A percentile compares a stretch with the other conserved stretches of the same genome.
Conservation (phyloP, 2,113 vertebrate genomes). For the Rhinoderma darwinii region DNA sequence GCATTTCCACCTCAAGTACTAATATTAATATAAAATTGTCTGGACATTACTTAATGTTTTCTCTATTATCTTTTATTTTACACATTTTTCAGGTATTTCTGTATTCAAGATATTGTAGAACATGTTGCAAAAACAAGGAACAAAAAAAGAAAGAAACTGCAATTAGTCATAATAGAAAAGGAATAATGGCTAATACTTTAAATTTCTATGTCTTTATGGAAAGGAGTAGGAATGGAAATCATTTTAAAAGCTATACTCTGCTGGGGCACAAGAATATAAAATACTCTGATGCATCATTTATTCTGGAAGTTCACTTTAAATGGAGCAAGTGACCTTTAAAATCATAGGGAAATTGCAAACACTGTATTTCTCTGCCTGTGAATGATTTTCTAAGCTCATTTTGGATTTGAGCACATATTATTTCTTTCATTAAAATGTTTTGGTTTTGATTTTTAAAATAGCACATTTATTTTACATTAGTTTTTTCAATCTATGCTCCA, state of each 20-base stretch:
- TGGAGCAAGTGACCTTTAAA: constrained; percentile 47
- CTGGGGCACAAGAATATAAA: constrained; percentile 28
- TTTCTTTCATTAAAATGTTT: constrained; percentile 50
- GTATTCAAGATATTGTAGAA: neutral
- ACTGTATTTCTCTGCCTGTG: constrained; percentile 9
- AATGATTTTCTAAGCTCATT: constrained; percentile 45
- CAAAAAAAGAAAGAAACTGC: neutral
- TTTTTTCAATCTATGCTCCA: neutral
- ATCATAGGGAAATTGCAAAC: constrained; percentile 40
- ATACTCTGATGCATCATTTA: constrained; percentile 43
- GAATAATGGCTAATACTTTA: neutral
- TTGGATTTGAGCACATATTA: constrained; percentile 38
- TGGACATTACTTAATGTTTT: neutral
- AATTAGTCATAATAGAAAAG: constrained; percentile 3
- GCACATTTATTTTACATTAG: constrained; percentile 28
- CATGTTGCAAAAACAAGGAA: neutral
- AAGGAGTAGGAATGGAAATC: constrained; percentile 18
- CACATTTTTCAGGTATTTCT: neutral
- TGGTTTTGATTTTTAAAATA: constrained; percentile 38
- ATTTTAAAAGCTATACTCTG: constrained; percentile 14
- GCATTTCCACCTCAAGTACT: neutral
- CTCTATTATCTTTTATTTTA: neutral
- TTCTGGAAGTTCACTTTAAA: constrained; percentile 44
- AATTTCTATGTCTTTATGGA: neutral
- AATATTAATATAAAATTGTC: neutral